Evolutionary conservation across 2,888 invertebrate species (phyloP).

Genomic region (Hecatera dysodea): DNA sequence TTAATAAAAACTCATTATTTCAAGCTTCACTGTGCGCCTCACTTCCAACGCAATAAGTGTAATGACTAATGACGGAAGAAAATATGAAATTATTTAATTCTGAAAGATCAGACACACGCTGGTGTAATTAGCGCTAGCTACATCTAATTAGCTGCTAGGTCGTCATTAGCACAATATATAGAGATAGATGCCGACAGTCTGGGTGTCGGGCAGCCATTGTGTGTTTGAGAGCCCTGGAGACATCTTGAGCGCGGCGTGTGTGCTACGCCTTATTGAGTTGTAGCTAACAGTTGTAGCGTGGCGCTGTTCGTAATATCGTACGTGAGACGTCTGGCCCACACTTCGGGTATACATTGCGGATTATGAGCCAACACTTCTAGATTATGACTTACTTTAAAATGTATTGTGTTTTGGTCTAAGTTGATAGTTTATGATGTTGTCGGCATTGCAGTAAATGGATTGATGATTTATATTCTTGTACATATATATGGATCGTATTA

Average conservation of each 20-base stretch:
- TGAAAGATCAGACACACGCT: constrained; percentile 41
- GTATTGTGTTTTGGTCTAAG: constrained; percentile 23
- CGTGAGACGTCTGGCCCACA: constrained; percentile 36
- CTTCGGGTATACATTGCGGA: constrained; percentile 36
- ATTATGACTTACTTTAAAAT: constrained; percentile 32
- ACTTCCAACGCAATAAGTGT: background rate
- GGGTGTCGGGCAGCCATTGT: constrained; percentile 59
- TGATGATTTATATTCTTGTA: too few species aligned
- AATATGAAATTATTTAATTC: constrained; percentile 39
- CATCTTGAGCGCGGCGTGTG: constrained; percentile 53
- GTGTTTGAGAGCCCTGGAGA: constrained; percentile 64
- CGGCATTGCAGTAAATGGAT: too few species aligned
- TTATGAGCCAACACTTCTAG: constrained; percentile 39
- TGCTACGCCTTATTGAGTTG: constrained; percentile 52
- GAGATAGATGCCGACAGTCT: constrained; percentile 48
- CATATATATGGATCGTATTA: too few species aligned
- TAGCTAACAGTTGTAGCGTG: constrained; percentile 37
- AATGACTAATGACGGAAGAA: constrained; percentile 24
- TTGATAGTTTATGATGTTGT: constrained; percentile 16
- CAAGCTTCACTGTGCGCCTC: background rate
- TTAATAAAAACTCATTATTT: constrained; percentile 29
- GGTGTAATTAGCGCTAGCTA: constrained; percentile 46
- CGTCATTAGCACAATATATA: constrained; percentile 51
- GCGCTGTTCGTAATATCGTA: constrained; percentile 11
- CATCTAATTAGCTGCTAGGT: constrained; percentile 54